Base-by-base conservation (phyloP, 2,888 invertebrate species). In the Ormyrus pomaceus region DNA sequence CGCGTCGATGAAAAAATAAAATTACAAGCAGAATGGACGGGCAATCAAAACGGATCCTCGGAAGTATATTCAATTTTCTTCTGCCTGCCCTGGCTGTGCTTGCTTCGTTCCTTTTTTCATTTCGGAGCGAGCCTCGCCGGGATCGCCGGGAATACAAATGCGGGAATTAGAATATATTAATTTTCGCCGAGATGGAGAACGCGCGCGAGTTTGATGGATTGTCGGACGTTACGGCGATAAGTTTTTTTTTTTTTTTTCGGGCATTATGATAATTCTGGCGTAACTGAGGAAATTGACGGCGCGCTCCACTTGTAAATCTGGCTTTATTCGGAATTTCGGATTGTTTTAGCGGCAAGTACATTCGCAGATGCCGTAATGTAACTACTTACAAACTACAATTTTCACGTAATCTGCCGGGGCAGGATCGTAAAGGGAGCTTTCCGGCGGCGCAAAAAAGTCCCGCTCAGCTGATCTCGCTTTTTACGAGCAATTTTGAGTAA, bases 1-100 rank as follows among this genome's bases (percentile, higher is more conserved):
- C n/a, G 48, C n/a, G 58, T 34, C 79, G 82, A 82, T 82, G 82
- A 82, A 82, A 82, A 80, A 82, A 82, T 82, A 80, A 82, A 82
- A 80, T 80, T 77, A 80, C 81, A 58, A 50, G 65, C 50, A 13
- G 72, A 72, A 68, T 53, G 77, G 73, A 70, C 77, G 69, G 81
- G 74, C 81, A 78, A 81, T 81, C 81, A 79, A 82, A 79, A 79
- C 69, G 82, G 55, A 75, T 70, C 62, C 72, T 77, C 59, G 61
- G 34, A 69, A 13, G 72, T 80, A 34, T 34, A 72, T 80, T 77
- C 76, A 77, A 80, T 77, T 81, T 77, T 78, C 70, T 68, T 58
- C n/a, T 53, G n/a, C 11, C 5, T 56, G 61, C 46, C 10, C 1
- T 58, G 48, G 13, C n/a, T n/a, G n/a, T 34, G 34, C 48, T 34